Base-by-base conservation (phyloP, 2,888 invertebrate genomes). In the Luperina nickerlii region DNA sequence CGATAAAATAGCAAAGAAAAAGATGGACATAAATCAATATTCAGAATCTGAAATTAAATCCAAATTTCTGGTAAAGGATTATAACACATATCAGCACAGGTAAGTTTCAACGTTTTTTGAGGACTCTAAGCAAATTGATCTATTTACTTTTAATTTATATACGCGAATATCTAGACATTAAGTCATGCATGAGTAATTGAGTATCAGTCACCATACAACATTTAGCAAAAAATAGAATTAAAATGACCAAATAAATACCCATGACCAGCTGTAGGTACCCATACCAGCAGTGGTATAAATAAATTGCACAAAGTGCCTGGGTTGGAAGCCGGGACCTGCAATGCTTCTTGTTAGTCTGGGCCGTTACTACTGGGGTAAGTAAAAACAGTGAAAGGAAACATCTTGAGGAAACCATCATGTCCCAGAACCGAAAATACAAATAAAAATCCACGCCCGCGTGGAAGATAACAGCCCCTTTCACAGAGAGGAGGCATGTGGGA, bases 81-180 rank as follows among this genome's bases (percentile, higher is more conserved):
- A 94, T 78, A 94, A 92, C 45, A 95, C 95, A 27, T 97, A 96
- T 87, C 96, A 96, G 87, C 96, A 96, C 79, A 95, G 96, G 96
- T 96, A 92, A 74, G 81, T 80, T 65, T n/a, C 2, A 71, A 38
- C 15, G 27, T 69, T 38, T 57, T 6, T 27, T 45, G 15, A 38
- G 13, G 15, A 54, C 0, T 1, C 32, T 32, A 32, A 27, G n/a
- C 9, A 42, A 51, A 24, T 57, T 18, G 4, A 45, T 60, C 24
- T 32, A 60, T 9, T 18, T 18, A 38, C 8, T 54, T 70, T 11
- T 13, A 32, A 11, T 48, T 32, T 63, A 32, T 32, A 15, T 32
- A 62, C 15, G 32, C 20, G 5, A 27, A n/a, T 24, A 27, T 45
- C 24, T 51, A 45, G 42, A 45, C 32, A 13, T 20, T 54, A 42